Conservation (phyloP, 2,888 invertebrate species). For the Adelognathus sp. region DNA sequence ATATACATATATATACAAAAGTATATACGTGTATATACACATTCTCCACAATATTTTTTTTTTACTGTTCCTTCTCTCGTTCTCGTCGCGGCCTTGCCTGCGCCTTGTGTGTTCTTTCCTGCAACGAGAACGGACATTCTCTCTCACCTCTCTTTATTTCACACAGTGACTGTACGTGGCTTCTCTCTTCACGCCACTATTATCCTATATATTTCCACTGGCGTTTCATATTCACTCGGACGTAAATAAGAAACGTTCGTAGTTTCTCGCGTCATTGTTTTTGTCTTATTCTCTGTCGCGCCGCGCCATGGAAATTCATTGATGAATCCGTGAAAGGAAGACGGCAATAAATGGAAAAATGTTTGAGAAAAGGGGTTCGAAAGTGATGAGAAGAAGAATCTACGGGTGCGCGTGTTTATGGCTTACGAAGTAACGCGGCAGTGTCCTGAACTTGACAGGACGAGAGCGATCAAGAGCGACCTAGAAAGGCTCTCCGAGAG, state of each 20-base stretch:
- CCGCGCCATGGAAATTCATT: neutral
- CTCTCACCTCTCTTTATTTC: constrained; percentile 34
- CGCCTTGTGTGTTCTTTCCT: constrained; percentile 52
- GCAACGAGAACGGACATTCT: constrained; percentile 55
- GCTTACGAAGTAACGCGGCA: constrained; percentile 38
- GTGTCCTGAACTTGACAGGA: constrained; percentile 61
- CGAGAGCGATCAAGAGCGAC: constrained; percentile 75
- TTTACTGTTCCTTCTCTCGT: constrained; percentile 76
- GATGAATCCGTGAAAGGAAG: no score
- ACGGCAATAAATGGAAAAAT: no score
- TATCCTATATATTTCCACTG: constrained; percentile 26
- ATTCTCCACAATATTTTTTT: constrained; percentile 79
- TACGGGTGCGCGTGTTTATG: no score
- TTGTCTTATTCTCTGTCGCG: neutral
- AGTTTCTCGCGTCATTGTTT: constrained; percentile 11
- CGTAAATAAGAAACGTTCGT: constrained; percentile 3
- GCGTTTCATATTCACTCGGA: constrained; percentile 9
- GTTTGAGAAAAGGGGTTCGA: no score
- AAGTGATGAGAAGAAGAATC: neutral
- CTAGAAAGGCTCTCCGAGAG: constrained; percentile 74
- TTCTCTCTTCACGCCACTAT: constrained; percentile 32
- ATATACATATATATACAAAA: constrained; percentile 23
- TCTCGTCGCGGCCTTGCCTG: constrained; percentile 69
- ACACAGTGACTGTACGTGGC: neutral
- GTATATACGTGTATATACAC: constrained; percentile 62